phyloP scores from a whole-genome alignment of 2,113 vertebrate genomes.

The Gymnorhina tibicen region DNA sequence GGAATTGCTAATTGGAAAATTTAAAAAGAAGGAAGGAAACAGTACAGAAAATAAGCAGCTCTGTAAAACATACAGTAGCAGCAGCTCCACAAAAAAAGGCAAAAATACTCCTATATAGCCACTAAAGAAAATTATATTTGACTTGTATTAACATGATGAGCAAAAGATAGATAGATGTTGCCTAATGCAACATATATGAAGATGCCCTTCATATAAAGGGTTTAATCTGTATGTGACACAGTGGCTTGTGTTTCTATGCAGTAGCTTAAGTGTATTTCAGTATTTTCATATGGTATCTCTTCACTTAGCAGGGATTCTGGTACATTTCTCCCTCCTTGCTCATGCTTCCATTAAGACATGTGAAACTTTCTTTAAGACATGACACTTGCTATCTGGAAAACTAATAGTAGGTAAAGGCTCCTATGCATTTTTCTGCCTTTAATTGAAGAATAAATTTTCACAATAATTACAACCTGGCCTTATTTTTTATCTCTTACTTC shows the following conservation, averaged over 20 bases:
- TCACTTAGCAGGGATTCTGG: background rate
- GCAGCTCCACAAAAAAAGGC: background rate
- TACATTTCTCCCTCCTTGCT: background rate
- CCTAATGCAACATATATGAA: background rate
- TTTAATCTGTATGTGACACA: background rate
- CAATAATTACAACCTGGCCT: background rate
- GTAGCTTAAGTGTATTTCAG: background rate
- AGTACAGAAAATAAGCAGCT: constrained; percentile 20
- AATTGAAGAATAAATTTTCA: background rate
- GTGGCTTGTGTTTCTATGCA: background rate
- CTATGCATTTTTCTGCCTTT: background rate
- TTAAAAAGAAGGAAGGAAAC: constrained; percentile 40
- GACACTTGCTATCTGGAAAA: background rate
- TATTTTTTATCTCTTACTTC: background rate
- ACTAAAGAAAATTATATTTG: background rate
- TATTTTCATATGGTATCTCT: background rate
- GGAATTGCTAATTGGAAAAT: constrained; percentile 52
- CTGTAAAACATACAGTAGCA: background rate
- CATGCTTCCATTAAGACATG: background rate
- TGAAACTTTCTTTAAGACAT: background rate
- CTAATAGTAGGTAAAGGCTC: background rate
- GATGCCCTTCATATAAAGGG: background rate
- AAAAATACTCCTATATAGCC: background rate
- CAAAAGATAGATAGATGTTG: background rate
- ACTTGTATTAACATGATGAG: background rate